Conservation (phyloP, 53 echinoderm and acorn worm species). For the Pentamera pediparva region DNA sequence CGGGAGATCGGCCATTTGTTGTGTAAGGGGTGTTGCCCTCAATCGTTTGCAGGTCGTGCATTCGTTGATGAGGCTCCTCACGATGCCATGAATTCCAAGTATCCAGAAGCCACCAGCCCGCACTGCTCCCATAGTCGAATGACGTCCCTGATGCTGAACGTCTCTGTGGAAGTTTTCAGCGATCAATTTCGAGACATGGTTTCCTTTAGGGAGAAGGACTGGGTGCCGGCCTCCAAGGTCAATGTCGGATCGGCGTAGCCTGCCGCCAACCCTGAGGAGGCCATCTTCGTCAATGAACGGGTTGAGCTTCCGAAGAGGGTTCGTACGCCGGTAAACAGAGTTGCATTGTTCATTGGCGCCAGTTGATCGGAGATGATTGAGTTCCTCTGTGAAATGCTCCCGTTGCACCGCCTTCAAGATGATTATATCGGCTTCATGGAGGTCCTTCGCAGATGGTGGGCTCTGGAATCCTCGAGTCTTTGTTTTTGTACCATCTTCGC, state of each 20-base stretch:
- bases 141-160: slow-evolving; percentile 43
- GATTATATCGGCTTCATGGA: too few relatives aligned
- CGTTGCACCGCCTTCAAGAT: too few relatives aligned
- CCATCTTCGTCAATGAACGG: slow-evolving; percentile 45
- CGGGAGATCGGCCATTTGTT: slow-evolving; percentile 40
- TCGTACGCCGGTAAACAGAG: not conserved
- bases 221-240: slow-evolving; percentile 34
- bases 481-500: not conserved
- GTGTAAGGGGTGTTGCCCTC: slow-evolving; percentile 22
- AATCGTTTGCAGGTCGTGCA: slow-evolving; percentile 12
- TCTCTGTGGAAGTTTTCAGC: slow-evolving; percentile 22
- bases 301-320: slow-evolving; percentile 5
- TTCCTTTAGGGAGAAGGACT: slow-evolving; percentile 38
- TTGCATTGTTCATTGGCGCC: too few relatives aligned
- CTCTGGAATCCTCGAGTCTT: not conserved
- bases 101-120: slow-evolving; percentile 31
- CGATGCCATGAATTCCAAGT: slow-evolving; percentile 35
- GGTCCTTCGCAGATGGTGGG: not conserved
- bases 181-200: slow-evolving; percentile 30
- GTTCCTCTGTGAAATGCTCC: not conserved
- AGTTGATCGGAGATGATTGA: too few relatives aligned
- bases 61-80: slow-evolving; percentile 21
- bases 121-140: slow-evolving; percentile 21
- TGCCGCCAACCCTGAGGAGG: slow-evolving; percentile 38
- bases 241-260: slow-evolving; percentile 36